Percentiles rank a stretch among this genome's conserved stretches.
Evolutionary conservation across 1,140 invertebrate species (phyloP).

Genomic region (Harlomillsia oculata): DNA sequence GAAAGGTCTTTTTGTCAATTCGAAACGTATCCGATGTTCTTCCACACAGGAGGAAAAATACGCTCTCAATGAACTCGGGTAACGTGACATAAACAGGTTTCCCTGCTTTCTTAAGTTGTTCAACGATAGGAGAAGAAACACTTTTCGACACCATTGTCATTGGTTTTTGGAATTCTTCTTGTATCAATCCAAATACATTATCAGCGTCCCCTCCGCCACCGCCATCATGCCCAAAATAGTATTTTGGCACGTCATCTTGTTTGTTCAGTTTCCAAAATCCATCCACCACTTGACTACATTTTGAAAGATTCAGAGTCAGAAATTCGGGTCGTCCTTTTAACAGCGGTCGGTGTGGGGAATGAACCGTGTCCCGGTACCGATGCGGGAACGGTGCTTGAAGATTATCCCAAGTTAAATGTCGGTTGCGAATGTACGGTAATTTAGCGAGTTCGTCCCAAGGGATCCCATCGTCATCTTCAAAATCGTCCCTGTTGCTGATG

Average conservation of each 20-base stretch:
- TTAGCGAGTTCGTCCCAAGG: conserved; percentile 10
- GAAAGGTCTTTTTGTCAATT: background rate
- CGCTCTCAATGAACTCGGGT: conserved; percentile 9
- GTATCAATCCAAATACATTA: too few relatives aligned
- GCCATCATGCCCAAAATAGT: too few relatives aligned
- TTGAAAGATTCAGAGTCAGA: background rate
- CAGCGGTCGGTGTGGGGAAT: background rate
- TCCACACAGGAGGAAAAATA: conserved; percentile 24
- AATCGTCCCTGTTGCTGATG: background rate
- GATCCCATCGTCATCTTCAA: background rate
- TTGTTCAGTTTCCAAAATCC: conserved; percentile 11
- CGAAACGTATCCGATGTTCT: conserved; percentile 20
- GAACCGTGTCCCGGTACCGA: background rate
- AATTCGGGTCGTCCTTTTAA: background rate
- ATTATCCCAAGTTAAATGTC: conserved; percentile 18
- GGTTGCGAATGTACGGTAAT: background rate
- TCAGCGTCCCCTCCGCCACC: too few relatives aligned
- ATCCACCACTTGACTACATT: background rate
- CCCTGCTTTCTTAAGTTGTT: too few relatives aligned
- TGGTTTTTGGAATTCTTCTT: too few relatives aligned
- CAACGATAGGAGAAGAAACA: too few relatives aligned
- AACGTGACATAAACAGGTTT: conserved; percentile 11
- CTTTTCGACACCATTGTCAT: too few relatives aligned
- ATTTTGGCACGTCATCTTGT: too few relatives aligned
- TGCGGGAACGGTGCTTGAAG: conserved; percentile 4